Percentiles rank a stretch among this genome's conserved stretches.
These are phyloP conservation scores for Drosophila pseudotakahashii DNA, from an alignment of 2,888 invertebrate genomes.

Conservation along the genomic window DNA sequence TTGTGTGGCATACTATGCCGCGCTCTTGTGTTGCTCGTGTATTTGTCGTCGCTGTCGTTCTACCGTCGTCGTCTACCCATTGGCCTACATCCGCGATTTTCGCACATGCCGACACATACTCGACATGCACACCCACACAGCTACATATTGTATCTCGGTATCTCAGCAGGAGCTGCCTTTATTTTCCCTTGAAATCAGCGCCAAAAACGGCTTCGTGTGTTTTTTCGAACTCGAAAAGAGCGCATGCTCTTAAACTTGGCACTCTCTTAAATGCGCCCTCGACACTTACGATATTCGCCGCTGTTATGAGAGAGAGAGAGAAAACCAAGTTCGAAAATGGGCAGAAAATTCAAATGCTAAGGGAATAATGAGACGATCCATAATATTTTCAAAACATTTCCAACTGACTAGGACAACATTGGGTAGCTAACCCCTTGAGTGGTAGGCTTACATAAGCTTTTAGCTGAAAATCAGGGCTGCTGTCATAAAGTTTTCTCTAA, in stretches of 20 bases:
- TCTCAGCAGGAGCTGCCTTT: not conserved
- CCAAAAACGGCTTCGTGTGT: not conserved
- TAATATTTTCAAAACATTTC: slow-evolving; percentile 68
- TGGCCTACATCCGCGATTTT: slow-evolving; percentile 80
- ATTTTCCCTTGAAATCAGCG: slow-evolving; percentile 23
- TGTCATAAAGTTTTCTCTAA: no score
- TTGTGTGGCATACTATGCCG: slow-evolving; percentile 73
- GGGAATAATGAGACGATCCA: slow-evolving; percentile 39
- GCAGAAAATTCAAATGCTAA: slow-evolving; percentile 33
- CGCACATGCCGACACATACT: slow-evolving; percentile 55
- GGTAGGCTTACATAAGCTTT: slow-evolving; percentile 43
- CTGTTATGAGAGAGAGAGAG: slow-evolving; percentile 48
- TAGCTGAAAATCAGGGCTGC: slow-evolving; percentile 24
- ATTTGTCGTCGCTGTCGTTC: slow-evolving; percentile 46
- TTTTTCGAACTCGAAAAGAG: slow-evolving; percentile 67
- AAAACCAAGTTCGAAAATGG: slow-evolving; percentile 44
- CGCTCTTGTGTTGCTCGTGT: slow-evolving; percentile 50
- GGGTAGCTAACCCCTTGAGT: slow-evolving; percentile 8
- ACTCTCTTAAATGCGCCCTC: slow-evolving; percentile 53
- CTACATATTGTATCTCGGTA: not conserved
- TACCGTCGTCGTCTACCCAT: slow-evolving; percentile 73
- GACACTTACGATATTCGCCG: slow-evolving; percentile 63
- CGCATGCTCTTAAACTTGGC: slow-evolving; percentile 60
- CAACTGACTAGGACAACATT: slow-evolving; percentile 53
- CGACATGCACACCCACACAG: slow-evolving; percentile 2